Evolutionary conservation across 2,797 vertebrate genomes (phyloP), one percentile per base, ranked within the genome.

Genomic region (Botia almorhae): DNA sequence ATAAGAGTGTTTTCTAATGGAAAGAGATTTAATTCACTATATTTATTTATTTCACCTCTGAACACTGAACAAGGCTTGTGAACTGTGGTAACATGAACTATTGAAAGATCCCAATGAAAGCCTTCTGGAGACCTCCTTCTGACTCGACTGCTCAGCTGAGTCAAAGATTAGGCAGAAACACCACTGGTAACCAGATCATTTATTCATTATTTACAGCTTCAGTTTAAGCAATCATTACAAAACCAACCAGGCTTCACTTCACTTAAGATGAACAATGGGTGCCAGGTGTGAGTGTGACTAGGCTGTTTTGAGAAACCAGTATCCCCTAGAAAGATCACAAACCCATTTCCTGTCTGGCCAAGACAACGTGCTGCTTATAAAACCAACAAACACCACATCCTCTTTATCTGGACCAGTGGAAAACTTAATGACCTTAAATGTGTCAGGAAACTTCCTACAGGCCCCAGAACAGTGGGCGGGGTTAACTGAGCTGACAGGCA

Each of bases 391-490:
- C 36, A n/a, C 60, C 39, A 29, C 53, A 84, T 26, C 17, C 36
- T 36, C 43, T 53, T 36, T n/a, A 56, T 51, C 26, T 80, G 58
- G 69, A 87, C 81, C 75, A 87, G 90, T 85, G 82, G 88, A 89
- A 93, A 90, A 87, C 63, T 71, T 76, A 74, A 21, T 73, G 73
- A 78, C 79, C 85, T 83, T 85, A 85, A 88, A 87, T 80, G 84
- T 88, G 81, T 73, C 55, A 87, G 89, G 87, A 91, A 91, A 90
- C 60, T 76, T 80, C 69, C 82, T 72, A 69, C 13, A 36, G 78
- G 80, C 48, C 23, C 74, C 75, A 86, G 61, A 36, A 58, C n/a
- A 80, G 70, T 69, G 71, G 87, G 83, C 74, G 61, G 65, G 17
- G 74, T 80, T 60, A 29, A 33, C 29, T 21, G 23, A 76, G 61